Evolutionary conservation across 2,888 invertebrate genomes (phyloP).

Genomic region (Andricus curvator): DNA sequence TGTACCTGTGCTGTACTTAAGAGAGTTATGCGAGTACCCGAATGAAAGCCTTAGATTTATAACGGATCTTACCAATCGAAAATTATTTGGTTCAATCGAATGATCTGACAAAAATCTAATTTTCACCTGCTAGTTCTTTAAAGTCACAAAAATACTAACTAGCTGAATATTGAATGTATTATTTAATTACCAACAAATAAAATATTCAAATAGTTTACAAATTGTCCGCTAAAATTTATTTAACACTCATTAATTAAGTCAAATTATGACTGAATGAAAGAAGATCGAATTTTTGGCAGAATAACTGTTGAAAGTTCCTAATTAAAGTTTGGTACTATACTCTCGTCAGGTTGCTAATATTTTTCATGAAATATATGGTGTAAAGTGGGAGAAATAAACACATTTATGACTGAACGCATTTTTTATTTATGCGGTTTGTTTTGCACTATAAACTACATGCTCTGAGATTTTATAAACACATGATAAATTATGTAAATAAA

Average conservation of each 20-base stretch:
- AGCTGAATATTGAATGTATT: no score
- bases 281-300: background rate
- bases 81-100: background rate
- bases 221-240: no score
- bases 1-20: background rate
- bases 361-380: background rate
- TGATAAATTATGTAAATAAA: conserved; percentile 52
- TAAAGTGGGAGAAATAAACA: conserved; percentile 51
- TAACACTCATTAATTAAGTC: no score
- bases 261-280: no score
- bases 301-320: background rate
- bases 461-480: conserved; percentile 46
- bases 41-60: conserved; percentile 8
- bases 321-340: background rate
- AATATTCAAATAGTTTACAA: background rate
- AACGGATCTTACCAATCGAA: background rate
- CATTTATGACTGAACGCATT: conserved; percentile 61
- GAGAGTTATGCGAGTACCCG: background rate
- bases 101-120: background rate
- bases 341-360: conserved; percentile 6
- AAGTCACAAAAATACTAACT: background rate
- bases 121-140: background rate
- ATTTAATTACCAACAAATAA: background rate
- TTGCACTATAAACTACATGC: conserved; percentile 54
- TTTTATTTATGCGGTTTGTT: conserved; percentile 64